Conservation (phyloP, 2,113 vertebrate genomes). For the Psettodes erumei region DNA sequence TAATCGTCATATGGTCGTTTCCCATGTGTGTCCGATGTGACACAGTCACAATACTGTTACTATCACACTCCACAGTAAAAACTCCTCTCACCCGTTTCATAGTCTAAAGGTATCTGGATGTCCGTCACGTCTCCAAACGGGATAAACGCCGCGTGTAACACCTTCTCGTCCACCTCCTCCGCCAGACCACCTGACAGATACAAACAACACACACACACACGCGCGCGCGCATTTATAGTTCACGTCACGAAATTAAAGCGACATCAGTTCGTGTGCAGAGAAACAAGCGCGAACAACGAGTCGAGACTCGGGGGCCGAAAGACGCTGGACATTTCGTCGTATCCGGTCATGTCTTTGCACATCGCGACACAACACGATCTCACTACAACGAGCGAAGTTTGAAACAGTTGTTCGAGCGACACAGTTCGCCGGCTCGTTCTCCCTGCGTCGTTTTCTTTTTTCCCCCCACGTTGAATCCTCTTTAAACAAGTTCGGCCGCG, state of each 20-base stretch:
- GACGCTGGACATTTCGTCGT: too few species aligned
- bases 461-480: not conserved
- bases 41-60: too few species aligned
- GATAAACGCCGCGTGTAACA: slow-evolving; percentile 95
- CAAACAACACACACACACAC: not conserved
- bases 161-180: slow-evolving; percentile 96
- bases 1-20: not conserved
- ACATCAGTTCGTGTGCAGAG: too few species aligned
- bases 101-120: slow-evolving; percentile 97
- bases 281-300: not conserved
- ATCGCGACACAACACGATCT: too few species aligned
- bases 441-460: not conserved
- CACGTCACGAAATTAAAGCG: too few species aligned
- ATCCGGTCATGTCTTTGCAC: too few species aligned
- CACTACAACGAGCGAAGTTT: not conserved
- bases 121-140: slow-evolving; percentile 96
- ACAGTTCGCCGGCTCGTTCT: not conserved
- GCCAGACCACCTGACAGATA: slow-evolving; percentile 89
- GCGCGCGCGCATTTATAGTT: not conserved
- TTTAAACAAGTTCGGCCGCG: not conserved
- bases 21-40: not conserved
- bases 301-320: not conserved
- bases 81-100: slow-evolving; percentile 89
- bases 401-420: not conserved
- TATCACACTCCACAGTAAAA: not conserved